Base-by-base conservation (phyloP, 92 coral and sea anemone species). In the Diadumene lineata region DNA sequence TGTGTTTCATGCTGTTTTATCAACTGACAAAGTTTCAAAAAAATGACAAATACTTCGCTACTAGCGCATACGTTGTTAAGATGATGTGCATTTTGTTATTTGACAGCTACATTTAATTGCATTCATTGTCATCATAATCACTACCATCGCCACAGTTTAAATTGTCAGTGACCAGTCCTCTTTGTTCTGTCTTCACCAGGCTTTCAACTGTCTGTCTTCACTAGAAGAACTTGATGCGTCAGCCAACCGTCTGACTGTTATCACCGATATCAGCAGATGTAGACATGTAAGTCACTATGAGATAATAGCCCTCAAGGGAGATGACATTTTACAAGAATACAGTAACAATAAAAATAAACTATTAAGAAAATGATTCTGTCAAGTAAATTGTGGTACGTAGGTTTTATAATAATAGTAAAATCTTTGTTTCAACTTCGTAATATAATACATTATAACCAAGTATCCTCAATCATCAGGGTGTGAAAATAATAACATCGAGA, bases 211-310 rank as follows among this genome's bases (percentile, higher is more conserved):
- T 28, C 75, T 94, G 28, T 84, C 98, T 2, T 74, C 82, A 17
- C 88, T 94, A 22, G 96, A 94, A 72, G 97, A 94, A 62, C 93
- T 92, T 71, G 92, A 94, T 70, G 89, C 83, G n/a, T 86, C 97
- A 46, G 82, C 91, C 31, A 94, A 94, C 82, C 74, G 57, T 64
- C 77, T 94, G 31, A 55, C 57, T 58, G 84, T 79, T 55, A 33
- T 92, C 21, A 87, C 97, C 34, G 96, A 88, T 75, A 72, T 94
- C 43, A 97, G 98, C 21, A 81, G 98, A 69, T 94, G 98, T 66
- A 86, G 83, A 62, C 88, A 94, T 78, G 97, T 91, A 79, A 75
- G 84, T 65, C 22, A n/a, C n/a, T n/a, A 38, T 38, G 13, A 38
- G 7, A 4, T 38, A 38, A 38, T 6, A 4, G 48, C 7, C 48